A percentile compares a stretch with the other conserved stretches of the same genome.
These are phyloP conservation scores for Oreochromis mossambicus DNA, from an alignment of 2,797 vertebrate genomes.

Conservation along the genomic window DNA sequence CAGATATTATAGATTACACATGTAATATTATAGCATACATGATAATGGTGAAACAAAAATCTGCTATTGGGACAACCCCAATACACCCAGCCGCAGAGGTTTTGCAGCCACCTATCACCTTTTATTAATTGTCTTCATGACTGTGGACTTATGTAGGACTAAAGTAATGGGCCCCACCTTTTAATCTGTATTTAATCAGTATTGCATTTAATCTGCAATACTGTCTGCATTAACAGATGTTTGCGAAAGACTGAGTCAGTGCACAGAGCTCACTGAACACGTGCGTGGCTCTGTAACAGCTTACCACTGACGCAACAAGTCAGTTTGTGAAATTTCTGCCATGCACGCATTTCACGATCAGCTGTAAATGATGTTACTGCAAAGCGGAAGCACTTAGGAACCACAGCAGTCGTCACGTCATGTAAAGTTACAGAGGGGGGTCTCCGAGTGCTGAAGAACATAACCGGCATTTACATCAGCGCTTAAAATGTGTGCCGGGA, in stretches of 20 bases:
- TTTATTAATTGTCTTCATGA: background rate
- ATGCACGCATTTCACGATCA: rapidly evolving
- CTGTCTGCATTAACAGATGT: background rate
- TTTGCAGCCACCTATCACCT: rapidly evolving
- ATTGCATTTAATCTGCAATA: background rate
- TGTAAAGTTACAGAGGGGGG: background rate
- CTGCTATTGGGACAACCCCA: background rate
- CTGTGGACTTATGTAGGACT: background rate
- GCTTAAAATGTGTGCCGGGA: rapidly evolving
- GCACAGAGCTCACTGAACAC: background rate
- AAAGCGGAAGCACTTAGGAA: background rate
- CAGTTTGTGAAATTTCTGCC: background rate
- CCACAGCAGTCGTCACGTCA: background rate
- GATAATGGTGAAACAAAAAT: rapidly evolving
- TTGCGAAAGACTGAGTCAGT: too few relatives aligned
- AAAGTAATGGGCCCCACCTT: background rate
- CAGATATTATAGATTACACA: background rate
- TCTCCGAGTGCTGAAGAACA: rapidly evolving
- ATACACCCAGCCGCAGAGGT: background rate
- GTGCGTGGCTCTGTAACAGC: background rate
- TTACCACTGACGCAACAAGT: background rate
- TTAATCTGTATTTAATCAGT: background rate
- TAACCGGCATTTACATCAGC: background rate
- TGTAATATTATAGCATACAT: background rate
- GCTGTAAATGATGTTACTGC: background rate